These are phyloP conservation scores for Aradophagus sp. DNA, from an alignment of 1,140 invertebrate genomes.

Conservation along the genomic window DNA sequence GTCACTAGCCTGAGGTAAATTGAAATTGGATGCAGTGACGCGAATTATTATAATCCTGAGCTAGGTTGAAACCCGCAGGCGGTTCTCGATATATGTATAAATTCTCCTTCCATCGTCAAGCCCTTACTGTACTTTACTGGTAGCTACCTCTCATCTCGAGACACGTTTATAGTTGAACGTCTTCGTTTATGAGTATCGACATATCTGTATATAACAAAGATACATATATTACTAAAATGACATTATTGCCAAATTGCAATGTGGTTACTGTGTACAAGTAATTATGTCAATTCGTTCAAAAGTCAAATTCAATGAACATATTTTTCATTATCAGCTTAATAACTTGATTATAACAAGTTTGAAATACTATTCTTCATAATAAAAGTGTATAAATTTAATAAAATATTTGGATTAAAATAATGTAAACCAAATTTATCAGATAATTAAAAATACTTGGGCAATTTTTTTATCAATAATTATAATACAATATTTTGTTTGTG, in stretches of 20 bases:
- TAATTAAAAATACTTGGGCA: no score
- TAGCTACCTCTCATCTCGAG: constrained; percentile 20
- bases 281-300: constrained; percentile 11
- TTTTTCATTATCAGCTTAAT: no score
- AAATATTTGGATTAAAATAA: no score
- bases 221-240: constrained; percentile 21
- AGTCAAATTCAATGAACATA: no score
- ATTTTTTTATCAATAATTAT: no score
- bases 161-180: constrained; percentile 25
- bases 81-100: constrained; percentile 57
- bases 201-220: constrained; percentile 16
- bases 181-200: constrained; percentile 27
- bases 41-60: constrained; percentile 71
- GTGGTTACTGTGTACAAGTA: constrained; percentile 14
- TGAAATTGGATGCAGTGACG: constrained; percentile 70
- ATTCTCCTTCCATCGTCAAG: constrained; percentile 42
- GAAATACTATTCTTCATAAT: no score
- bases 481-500: no score
- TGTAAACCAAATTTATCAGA: no score
- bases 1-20: constrained; percentile 61
- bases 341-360: no score
- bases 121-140: constrained; percentile 31
- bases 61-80: constrained; percentile 49
- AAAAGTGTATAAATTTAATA: no score
- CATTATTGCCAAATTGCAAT: constrained; percentile 23